Evolutionary conservation across 2,113 vertebrate genomes (phyloP).

Genomic region (Paracanthobrama guichenoti): DNA sequence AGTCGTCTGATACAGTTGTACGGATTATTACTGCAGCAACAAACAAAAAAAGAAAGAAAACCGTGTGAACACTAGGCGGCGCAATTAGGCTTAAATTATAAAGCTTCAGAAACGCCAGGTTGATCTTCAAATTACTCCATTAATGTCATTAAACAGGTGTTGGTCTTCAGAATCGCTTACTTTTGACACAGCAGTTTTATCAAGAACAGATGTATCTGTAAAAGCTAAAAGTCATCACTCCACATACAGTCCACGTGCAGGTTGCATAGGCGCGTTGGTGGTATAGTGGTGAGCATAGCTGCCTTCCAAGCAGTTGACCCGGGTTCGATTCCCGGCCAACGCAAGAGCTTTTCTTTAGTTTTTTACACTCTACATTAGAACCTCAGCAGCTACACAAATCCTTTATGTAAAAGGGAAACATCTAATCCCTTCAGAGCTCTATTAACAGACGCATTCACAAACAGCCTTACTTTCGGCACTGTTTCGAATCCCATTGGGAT

Average conservation of each 20-base stretch:
- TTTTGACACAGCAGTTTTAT: too few species aligned
- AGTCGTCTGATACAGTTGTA: too few species aligned
- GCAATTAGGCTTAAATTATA: neutral
- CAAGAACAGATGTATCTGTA: too few species aligned
- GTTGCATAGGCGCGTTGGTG: constrained; percentile 49
- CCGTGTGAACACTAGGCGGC: neutral
- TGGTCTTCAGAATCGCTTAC: too few species aligned
- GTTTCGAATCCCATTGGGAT: neutral
- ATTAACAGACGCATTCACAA: neutral
- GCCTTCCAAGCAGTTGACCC: constrained; percentile 81
- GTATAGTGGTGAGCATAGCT: constrained; percentile 77
- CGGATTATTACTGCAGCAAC: too few species aligned
- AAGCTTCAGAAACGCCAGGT: neutral
- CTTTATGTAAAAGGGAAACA: fast-evolving
- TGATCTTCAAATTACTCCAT: neutral
- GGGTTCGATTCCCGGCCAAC: constrained; percentile 80
- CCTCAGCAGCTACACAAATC: neutral
- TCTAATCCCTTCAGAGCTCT: neutral
- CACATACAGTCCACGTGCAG: too few species aligned
- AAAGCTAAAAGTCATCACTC: too few species aligned
- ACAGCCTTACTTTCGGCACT: neutral
- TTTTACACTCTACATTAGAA: neutral
- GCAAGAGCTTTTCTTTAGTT: neutral
- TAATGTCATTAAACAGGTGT: too few species aligned
- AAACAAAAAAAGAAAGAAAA: too few species aligned